These are phyloP conservation scores for Drosophila subobscura DNA, from an alignment of 1,140 invertebrate species.

Conservation along the genomic window DNA sequence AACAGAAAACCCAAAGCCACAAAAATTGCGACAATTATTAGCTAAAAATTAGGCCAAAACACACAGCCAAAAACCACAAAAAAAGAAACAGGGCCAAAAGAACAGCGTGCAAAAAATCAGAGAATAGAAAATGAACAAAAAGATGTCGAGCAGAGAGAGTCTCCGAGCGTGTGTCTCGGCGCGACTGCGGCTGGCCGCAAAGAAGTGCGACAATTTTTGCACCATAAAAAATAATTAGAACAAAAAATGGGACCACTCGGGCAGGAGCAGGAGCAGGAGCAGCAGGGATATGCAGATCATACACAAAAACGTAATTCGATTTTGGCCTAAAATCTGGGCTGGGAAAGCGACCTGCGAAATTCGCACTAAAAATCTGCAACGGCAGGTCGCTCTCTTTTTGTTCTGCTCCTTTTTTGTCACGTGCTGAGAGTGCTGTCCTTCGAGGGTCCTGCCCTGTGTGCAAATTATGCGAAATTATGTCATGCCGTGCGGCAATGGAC, in stretches of 20 bases:
- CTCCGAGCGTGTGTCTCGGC: not conserved
- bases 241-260: slow-evolving; percentile 70
- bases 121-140: slow-evolving; percentile 37
- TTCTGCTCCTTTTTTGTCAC: slow-evolving; percentile 65
- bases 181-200: slow-evolving; percentile 62
- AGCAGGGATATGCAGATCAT: slow-evolving; percentile 30
- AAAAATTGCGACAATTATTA: slow-evolving; percentile 75
- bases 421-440: slow-evolving; percentile 53
- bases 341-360: slow-evolving; percentile 63
- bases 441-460: slow-evolving; percentile 49
- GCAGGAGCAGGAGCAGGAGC: slow-evolving; percentile 1
- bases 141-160: slow-evolving; percentile 7
- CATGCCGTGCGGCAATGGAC: slow-evolving; percentile 55
- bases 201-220: slow-evolving; percentile 78
- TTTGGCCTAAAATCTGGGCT: slow-evolving; percentile 23
- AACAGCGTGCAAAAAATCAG: slow-evolving; percentile 66
- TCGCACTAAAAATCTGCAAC: slow-evolving; percentile 62
- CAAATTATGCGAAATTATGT: slow-evolving; percentile 81
- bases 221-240: slow-evolving; percentile 80
- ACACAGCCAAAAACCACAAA: slow-evolving; percentile 28
- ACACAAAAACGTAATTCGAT: slow-evolving; percentile 8
- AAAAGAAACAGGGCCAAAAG: slow-evolving; percentile 51
- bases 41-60: slow-evolving; percentile 61
- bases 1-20: slow-evolving; percentile 43
- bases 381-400: slow-evolving; percentile 51